Conservation (phyloP, 2,888 invertebrate genomes). For the Micropterix aruncella region DNA sequence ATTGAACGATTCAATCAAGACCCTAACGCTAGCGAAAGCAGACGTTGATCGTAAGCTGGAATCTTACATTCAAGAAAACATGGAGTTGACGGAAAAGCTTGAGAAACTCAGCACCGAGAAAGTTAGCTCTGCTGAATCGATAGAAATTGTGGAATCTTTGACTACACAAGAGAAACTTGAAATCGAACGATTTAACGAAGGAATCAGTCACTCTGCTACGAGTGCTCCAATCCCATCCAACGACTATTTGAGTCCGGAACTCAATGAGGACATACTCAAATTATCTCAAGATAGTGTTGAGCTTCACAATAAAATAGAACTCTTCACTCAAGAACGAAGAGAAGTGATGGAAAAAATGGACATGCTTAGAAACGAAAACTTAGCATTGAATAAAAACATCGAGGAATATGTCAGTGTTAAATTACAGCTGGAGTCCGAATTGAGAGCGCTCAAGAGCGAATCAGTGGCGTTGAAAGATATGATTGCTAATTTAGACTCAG, state of each 20-base stretch:
- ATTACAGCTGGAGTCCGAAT: conserved; percentile 26
- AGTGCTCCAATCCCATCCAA: conserved; percentile 14
- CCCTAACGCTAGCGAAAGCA: conserved; percentile 42
- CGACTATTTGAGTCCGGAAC: conserved; percentile 20
- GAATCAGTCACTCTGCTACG: conserved; percentile 21
- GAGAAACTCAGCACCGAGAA: conserved; percentile 59
- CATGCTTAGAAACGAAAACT: conserved; percentile 44
- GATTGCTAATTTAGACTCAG: not conserved
- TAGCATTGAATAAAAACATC: conserved; percentile 33
- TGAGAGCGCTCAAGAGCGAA: conserved; percentile 30
- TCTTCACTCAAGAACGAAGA: conserved; percentile 52
- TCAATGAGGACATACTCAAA: conserved; percentile 39
- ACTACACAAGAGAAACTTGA: conserved; percentile 58
- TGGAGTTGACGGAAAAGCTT: conserved; percentile 56
- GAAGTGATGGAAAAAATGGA: conserved; percentile 58
- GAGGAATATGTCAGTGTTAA: conserved; percentile 37
- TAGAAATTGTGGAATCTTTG: conserved; percentile 58
- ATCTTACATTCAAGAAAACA: conserved; percentile 56
- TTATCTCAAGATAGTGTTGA: conserved; percentile 50
- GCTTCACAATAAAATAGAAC: conserved; percentile 49
- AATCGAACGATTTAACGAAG: conserved; percentile 51
- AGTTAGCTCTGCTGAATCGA: conserved; percentile 62
- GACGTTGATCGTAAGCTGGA: conserved; percentile 46
- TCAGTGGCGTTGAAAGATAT: conserved; percentile 15
- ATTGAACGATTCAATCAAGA: conserved; percentile 37